phyloP scores from a whole-genome alignment of 2,797 vertebrate species.

The Sebastiscus albofasciatus region DNA sequence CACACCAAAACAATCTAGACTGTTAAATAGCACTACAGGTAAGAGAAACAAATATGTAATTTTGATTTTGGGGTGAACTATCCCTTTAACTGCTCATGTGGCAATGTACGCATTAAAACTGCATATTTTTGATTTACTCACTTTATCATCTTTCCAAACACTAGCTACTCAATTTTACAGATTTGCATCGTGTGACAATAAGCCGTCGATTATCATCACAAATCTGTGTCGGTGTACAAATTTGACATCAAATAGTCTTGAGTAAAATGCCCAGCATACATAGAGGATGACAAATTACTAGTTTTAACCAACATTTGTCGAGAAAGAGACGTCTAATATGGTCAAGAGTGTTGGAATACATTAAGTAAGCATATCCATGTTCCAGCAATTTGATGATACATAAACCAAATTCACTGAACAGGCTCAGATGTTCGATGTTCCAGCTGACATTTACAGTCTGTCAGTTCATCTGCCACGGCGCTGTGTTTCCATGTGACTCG shows the following conservation, averaged over 20 bases:
- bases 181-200: too few species aligned
- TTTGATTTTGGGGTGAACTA: too few species aligned
- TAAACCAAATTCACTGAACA: background rate
- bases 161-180: too few species aligned
- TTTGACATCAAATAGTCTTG: background rate
- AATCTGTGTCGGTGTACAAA: background rate
- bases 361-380: background rate
- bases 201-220: too few species aligned
- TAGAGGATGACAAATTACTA: too few species aligned
- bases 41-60: rapidly evolving
- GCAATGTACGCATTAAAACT: too few species aligned
- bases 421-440: background rate
- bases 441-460: background rate
- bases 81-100: too few species aligned
- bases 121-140: too few species aligned
- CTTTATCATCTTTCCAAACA: too few species aligned
- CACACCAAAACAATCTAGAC: too few species aligned
- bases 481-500: constrained; percentile 5
- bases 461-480: background rate
- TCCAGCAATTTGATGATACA: background rate
- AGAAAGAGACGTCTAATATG: background rate
- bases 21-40: too few species aligned
- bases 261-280: background rate
- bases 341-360: background rate
- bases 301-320: background rate